Evolutionary conservation across 2,113 vertebrate species (phyloP).

Genomic region (Alces alces): DNA sequence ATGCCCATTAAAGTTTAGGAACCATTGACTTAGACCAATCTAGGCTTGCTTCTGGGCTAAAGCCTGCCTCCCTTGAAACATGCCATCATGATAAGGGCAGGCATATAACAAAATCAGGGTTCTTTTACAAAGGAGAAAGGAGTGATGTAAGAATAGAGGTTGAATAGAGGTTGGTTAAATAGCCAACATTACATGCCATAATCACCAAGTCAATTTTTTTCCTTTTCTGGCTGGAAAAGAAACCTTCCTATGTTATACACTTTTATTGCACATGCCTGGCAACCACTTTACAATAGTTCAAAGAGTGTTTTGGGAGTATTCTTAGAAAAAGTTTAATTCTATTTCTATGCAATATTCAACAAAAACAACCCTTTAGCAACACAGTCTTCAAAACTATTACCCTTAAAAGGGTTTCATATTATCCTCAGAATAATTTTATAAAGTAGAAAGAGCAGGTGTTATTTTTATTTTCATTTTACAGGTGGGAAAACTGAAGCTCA

Average conservation of each 20-base stretch:
- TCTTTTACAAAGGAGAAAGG: background rate
- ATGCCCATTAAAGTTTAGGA: background rate
- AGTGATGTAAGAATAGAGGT: background rate
- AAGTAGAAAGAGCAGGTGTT: background rate
- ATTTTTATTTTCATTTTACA: slow-evolving; percentile 20
- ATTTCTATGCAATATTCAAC: background rate
- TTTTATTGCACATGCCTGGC: background rate
- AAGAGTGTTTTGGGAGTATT: background rate
- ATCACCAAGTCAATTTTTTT: background rate
- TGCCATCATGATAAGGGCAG: background rate
- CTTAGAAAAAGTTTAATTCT: background rate
- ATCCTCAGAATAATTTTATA: background rate
- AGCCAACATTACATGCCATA: background rate
- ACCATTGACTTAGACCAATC: background rate
- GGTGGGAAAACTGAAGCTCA: background rate
- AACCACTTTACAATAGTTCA: background rate
- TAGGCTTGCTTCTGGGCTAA: background rate
- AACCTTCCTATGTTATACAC: background rate
- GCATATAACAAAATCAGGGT: background rate
- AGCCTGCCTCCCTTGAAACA: background rate
- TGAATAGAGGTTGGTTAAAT: background rate
- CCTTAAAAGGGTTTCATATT: background rate
- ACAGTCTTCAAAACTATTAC: background rate
- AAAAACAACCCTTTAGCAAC: background rate
- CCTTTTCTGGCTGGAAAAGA: slow-evolving; percentile 6